Base-by-base conservation (phyloP, 53 echinoderm and acorn worm genomes). In the Echinarachnius parma region DNA sequence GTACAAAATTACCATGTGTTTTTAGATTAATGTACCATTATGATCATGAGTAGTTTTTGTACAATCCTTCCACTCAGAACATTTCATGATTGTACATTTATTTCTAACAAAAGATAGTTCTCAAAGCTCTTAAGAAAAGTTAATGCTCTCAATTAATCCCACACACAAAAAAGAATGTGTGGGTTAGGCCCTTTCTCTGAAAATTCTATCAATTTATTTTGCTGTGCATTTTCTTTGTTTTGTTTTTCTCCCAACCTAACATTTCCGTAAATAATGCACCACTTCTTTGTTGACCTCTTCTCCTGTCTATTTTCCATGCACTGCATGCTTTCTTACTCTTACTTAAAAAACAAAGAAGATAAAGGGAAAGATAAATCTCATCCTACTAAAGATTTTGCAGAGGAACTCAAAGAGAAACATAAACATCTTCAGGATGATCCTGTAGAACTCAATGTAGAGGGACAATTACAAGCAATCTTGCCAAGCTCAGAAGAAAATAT, bases 331-430 rank as follows among this genome's bases (percentile, higher is more conserved):
- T 34, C n/a, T 14, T 32, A 52, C 33, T 13, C 31, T 33, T 46
- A 36, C 28, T 68, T 31, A 68, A n/a, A n/a, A n/a, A n/a, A n/a
- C n/a, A n/a, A n/a, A 68, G 68, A 52, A 68, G 68, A 52, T 52
- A 18, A 31, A 11, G 24, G 23, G 46, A 15, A 14, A 21, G 11
- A 62, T 15, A 62, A 16, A 62, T 37, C n/a, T n/a, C 13, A 9
- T 39, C 7, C 42, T 39, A 13, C 7, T 39, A 13, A 39, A 39
- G 7, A 39, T 39, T 7, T 39, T 9, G 7, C 42, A 7, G 13
- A 39, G 42, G 42, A 39, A 39, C 7, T 7, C 7, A 39, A 39
- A 13, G 42, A 39, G 7, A 13, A 39, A 39, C 7, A 39, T 9
- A 13, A 9, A 9, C 42, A 39, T 7, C 42, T 9, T 13, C 42